A percentile compares a stretch with the other conserved stretches of the same genome.
These are phyloP conservation scores for Tenodera sinensis DNA, from an alignment of 2,888 invertebrate genomes.

Conservation along the genomic window DNA sequence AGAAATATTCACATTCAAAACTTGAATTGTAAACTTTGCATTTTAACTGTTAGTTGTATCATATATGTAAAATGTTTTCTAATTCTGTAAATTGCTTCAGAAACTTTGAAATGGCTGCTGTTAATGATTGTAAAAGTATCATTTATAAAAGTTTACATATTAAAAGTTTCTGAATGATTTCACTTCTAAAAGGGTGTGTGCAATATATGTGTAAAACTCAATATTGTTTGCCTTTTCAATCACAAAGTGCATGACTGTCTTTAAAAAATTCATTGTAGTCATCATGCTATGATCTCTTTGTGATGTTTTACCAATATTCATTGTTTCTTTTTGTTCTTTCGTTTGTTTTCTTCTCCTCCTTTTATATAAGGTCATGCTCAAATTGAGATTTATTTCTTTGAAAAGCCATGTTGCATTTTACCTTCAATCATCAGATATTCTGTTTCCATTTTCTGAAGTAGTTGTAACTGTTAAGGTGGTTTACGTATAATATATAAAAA, in stretches of 20 bases:
- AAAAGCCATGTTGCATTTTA: not conserved
- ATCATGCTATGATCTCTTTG: not conserved
- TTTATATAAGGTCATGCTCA: not conserved
- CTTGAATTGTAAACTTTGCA: not conserved
- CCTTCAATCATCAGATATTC: not conserved
- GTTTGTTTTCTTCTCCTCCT: too few relatives aligned
- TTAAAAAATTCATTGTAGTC: not conserved
- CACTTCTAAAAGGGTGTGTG: not conserved
- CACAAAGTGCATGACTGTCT: not conserved
- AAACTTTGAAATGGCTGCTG: not conserved
- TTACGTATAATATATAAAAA: not conserved
- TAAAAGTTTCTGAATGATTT: not conserved
- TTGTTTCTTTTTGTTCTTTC: not conserved
- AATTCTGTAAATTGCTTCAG: not conserved
- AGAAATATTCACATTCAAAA: not conserved
- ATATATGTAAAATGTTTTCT: not conserved
- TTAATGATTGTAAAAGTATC: not conserved
- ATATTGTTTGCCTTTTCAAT: not conserved
- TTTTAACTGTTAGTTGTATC: not conserved
- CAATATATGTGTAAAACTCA: not conserved
- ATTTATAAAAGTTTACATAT: not conserved
- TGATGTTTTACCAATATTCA: slow-evolving; percentile 1
- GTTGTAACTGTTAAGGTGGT: not conserved
- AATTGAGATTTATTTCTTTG: not conserved
- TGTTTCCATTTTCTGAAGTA: not conserved